These are phyloP conservation scores for Cetonia aurata DNA, from an alignment of 2,888 invertebrate genomes.

Conservation along the genomic window DNA sequence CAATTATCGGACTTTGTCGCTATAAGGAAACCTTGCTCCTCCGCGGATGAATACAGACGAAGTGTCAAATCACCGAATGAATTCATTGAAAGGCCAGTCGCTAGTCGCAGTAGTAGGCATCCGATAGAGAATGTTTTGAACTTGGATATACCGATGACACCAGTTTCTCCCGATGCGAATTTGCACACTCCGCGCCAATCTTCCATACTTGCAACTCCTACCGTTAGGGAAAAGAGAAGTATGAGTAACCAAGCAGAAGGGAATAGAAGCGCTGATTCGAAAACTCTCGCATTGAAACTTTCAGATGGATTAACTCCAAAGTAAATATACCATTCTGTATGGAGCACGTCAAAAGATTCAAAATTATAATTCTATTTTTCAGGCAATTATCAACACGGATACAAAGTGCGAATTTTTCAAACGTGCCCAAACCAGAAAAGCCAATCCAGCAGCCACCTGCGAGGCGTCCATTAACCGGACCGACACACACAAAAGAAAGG, in stretches of 20 bases:
- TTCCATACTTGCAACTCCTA: constrained; percentile 20
- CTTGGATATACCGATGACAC: constrained; percentile 12
- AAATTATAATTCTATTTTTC: background rate
- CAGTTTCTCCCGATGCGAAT: background rate
- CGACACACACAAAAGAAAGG: constrained; percentile 48
- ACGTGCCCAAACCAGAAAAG: constrained; percentile 16
- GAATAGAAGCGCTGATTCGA: constrained; percentile 28
- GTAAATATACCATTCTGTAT: constrained; percentile 20
- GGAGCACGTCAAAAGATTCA: no score
- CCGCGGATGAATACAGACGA: constrained; percentile 39
- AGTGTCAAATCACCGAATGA: constrained; percentile 1
- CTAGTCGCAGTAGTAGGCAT: constrained; percentile 1
- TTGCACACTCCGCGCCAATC: constrained; percentile 16
- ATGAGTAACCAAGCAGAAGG: constrained; percentile 2
- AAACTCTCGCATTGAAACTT: constrained; percentile 19
- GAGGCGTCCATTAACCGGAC: constrained; percentile 48
- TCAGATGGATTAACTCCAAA: constrained; percentile 33
- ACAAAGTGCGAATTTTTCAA: constrained; percentile 47
- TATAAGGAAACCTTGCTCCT: background rate
- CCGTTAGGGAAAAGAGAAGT: constrained; percentile 12
- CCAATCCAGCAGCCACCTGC: constrained; percentile 6
- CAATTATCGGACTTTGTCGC: constrained; percentile 27
- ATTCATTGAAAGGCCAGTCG: constrained; percentile 6
- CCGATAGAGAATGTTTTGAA: constrained; percentile 23
- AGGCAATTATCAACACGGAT: constrained; percentile 44